These are phyloP conservation scores for Lethenteron reissneri DNA, from an alignment of 2,113 vertebrate genomes.

Conservation along the genomic window DNA sequence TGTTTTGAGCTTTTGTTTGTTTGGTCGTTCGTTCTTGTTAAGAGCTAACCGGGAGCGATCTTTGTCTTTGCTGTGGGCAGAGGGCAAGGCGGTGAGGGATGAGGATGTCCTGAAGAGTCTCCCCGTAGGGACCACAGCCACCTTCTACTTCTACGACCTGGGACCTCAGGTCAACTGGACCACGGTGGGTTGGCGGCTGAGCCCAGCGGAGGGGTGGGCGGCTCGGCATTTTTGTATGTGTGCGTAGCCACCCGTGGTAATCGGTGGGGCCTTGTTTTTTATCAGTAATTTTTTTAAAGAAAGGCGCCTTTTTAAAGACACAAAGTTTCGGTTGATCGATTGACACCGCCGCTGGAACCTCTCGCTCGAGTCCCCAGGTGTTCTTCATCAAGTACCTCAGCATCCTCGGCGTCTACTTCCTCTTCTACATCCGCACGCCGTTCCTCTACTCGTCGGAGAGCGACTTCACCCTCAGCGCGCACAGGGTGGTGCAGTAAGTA, in stretches of 20 bases:
- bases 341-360: no score
- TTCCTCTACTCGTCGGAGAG: not conserved
- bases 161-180: slow-evolving; percentile 94
- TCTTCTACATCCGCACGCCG: slow-evolving; percentile 1
- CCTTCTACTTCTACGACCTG: slow-evolving; percentile 74
- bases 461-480: not conserved
- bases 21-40: slow-evolving; percentile 8
- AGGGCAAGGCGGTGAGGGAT: slow-evolving; percentile 68
- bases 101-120: slow-evolving; percentile 72
- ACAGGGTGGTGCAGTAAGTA: not conserved
- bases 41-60: no score
- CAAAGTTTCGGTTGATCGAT: no score
- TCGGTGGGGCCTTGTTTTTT: no score
- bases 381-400: no score
- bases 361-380: no score
- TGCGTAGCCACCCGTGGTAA: no score
- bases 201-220: no score
- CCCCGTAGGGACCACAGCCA: slow-evolving; percentile 79
- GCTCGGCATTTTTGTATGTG: no score
- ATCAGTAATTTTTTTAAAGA: no score
- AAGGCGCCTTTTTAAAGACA: no score
- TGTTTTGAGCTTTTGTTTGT: not conserved
- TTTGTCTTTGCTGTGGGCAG: slow-evolving; percentile 18
- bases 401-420: not conserved
- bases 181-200: slow-evolving; percentile 31